Percentiles rank a stretch among this genome's conserved stretches.
These are phyloP conservation scores for Diachasma alloeum DNA, from an alignment of 1,140 invertebrate species.

Conservation along the genomic window DNA sequence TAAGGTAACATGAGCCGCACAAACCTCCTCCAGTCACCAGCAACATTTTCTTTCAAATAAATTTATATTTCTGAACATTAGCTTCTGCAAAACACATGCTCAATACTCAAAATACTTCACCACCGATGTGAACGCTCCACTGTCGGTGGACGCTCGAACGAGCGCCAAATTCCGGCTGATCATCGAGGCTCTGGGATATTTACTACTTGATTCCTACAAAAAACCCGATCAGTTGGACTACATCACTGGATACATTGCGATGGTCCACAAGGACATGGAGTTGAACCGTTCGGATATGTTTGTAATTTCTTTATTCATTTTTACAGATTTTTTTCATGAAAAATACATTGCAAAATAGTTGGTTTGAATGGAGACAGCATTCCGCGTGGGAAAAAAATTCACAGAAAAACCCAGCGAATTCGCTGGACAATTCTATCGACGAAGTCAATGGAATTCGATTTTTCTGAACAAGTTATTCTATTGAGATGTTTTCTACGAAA, in stretches of 20 bases:
- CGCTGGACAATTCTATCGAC: too few relatives aligned
- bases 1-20: constrained; percentile 32
- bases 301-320: constrained; percentile 33
- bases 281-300: constrained; percentile 37
- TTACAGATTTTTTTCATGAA: constrained; percentile 10
- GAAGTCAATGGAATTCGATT: too few relatives aligned
- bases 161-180: constrained; percentile 40
- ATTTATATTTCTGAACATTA: constrained; percentile 21
- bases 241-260: constrained; percentile 45
- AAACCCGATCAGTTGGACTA: constrained; percentile 41
- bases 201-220: constrained; percentile 44
- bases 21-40: not conserved
- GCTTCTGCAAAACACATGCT: constrained; percentile 42
- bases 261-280: constrained; percentile 51
- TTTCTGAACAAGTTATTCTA: too few relatives aligned
- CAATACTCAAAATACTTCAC: constrained; percentile 46
- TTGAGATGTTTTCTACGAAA: too few relatives aligned
- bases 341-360: not conserved
- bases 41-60: not conserved
- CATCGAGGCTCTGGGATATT: constrained; percentile 43
- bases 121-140: constrained; percentile 25
- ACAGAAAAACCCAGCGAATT: too few relatives aligned
- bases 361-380: too few relatives aligned
- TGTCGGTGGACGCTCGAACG: constrained; percentile 35
- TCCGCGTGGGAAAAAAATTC: too few relatives aligned